These are phyloP conservation scores for Microctonus brassicae DNA, from an alignment of 2,888 invertebrate genomes.

Conservation along the genomic window DNA sequence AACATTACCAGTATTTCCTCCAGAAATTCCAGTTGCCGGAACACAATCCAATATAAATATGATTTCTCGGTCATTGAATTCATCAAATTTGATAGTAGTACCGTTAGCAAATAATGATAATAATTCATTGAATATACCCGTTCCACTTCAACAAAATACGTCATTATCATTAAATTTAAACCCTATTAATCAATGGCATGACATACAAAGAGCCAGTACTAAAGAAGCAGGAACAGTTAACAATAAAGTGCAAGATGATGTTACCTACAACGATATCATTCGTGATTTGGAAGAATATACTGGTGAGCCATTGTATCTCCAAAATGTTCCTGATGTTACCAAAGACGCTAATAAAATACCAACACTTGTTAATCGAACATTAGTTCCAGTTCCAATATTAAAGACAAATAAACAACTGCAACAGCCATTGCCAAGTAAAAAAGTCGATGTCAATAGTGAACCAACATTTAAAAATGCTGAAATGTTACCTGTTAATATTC, in stretches of 20 bases:
- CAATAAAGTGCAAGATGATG: neutral
- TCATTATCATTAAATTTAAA: neutral
- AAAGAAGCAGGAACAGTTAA: neutral
- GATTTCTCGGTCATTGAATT: neutral
- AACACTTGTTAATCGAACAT: constrained; percentile 52
- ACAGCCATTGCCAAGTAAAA: constrained; percentile 52
- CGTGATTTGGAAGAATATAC: neutral
- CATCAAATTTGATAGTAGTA: neutral
- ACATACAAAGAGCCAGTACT: neutral
- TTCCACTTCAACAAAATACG: neutral
- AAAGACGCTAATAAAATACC: constrained; percentile 59
- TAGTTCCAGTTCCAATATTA: constrained; percentile 57
- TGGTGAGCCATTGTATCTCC: constrained; percentile 58
- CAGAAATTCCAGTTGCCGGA: constrained; percentile 18
- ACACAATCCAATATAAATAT: neutral
- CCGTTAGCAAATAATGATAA: neutral
- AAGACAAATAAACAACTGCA: constrained; percentile 58
- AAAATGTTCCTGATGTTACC: constrained; percentile 52
- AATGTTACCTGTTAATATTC: constrained; percentile 57
- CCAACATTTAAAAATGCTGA: constrained; percentile 58
- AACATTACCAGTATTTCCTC: constrained; percentile 45
- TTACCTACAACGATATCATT: constrained; percentile 1
- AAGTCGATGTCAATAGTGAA: constrained; percentile 42
- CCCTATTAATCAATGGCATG: neutral
- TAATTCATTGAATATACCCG: neutral